Conservation (phyloP, 2,113 vertebrate species). For the Corydoras maculifer region DNA sequence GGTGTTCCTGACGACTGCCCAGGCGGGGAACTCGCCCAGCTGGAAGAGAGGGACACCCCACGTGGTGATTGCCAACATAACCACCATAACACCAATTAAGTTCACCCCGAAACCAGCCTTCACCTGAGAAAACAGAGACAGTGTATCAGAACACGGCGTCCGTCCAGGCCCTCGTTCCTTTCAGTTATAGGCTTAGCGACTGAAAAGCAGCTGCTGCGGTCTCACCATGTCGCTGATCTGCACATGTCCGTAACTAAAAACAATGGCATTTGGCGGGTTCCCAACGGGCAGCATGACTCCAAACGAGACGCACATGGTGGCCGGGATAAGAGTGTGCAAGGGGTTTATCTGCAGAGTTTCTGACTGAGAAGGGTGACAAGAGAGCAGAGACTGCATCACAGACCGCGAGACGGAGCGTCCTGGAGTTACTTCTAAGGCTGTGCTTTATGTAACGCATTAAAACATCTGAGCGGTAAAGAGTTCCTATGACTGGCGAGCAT, state of each 20-base stretch:
- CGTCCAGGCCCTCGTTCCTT: too few relatives aligned
- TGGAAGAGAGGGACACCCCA: slow-evolving; percentile 92
- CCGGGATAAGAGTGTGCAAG: slow-evolving; percentile 90
- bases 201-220: neutral
- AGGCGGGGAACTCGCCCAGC: slow-evolving; percentile 79
- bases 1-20: slow-evolving; percentile 74
- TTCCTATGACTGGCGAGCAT: too few relatives aligned
- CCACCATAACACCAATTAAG: slow-evolving; percentile 86
- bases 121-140: slow-evolving; percentile 65
- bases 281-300: slow-evolving; percentile 98
- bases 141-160: neutral
- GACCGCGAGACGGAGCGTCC: neutral
- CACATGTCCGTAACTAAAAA: slow-evolving; percentile 96
- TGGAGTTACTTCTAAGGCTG: too few relatives aligned
- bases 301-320: slow-evolving; percentile 96
- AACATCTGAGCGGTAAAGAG: too few relatives aligned
- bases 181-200: too few relatives aligned
- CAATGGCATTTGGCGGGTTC: slow-evolving; percentile 96
- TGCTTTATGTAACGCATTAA: too few relatives aligned
- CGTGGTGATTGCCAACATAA: slow-evolving; percentile 90
- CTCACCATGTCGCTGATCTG: slow-evolving; percentile 94
- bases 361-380: slow-evolving; percentile 65
- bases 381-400: neutral
- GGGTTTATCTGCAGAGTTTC: slow-evolving; percentile 93
- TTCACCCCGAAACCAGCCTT: slow-evolving; percentile 96